Evolutionary conservation across 2,113 vertebrate species (phyloP).

Genomic region (Vidua chalybeata): DNA sequence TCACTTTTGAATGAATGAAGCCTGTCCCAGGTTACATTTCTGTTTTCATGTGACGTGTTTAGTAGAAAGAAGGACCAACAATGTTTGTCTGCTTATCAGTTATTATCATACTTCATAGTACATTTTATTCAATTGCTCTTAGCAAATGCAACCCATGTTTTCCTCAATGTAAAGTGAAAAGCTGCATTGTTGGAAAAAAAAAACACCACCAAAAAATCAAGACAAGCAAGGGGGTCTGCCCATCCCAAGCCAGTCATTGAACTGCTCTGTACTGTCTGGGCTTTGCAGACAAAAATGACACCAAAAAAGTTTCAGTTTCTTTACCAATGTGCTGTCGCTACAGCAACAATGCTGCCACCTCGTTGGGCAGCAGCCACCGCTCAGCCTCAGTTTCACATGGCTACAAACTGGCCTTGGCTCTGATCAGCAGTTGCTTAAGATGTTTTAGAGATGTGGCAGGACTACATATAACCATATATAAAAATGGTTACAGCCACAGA

Average conservation of each 20-base stretch:
- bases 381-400: not conserved
- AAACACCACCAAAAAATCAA: not conserved
- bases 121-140: not conserved
- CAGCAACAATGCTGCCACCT: not conserved
- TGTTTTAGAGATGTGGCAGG: not conserved
- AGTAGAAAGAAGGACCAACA: not conserved
- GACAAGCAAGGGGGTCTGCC: not conserved
- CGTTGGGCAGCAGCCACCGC: not conserved
- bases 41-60: not conserved
- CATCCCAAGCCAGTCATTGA: not conserved
- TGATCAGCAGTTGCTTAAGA: not conserved
- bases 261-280: not conserved
- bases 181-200: fast-evolving
- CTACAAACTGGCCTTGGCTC: not conserved
- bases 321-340: not conserved
- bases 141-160: not conserved
- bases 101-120: not conserved
- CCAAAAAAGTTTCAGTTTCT: not conserved
- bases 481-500: not conserved
- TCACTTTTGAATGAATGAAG: not conserved
- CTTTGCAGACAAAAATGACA: not conserved
- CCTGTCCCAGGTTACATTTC: not conserved
- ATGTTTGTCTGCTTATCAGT: not conserved
- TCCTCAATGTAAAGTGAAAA: not conserved
- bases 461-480: not conserved